These are phyloP conservation scores for Pipistrellus kuhlii DNA, from an alignment of 2,797 vertebrate species.

Conservation along the genomic window DNA sequence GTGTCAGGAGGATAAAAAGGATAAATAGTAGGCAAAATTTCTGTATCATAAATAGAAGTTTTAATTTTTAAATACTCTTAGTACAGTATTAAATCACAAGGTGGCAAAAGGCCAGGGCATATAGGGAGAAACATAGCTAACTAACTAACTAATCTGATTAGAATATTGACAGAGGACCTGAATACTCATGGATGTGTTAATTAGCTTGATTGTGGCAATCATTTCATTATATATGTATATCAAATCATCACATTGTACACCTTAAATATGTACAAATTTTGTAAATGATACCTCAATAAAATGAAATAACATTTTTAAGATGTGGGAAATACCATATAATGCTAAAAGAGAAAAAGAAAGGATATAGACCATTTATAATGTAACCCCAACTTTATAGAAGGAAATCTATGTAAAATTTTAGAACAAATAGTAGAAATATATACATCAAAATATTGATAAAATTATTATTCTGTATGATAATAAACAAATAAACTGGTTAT, in stretches of 20 bases:
- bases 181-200: neutral
- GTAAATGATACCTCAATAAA: neutral
- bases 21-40: neutral
- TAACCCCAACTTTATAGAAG: neutral
- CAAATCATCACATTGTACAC: neutral
- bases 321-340: neutral
- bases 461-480: neutral
- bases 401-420: neutral
- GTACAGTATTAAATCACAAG: neutral
- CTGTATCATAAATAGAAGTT: neutral
- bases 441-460: conserved; percentile 42
- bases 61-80: conserved; percentile 40
- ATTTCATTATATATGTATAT: neutral
- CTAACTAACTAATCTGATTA: neutral
- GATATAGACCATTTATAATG: neutral
- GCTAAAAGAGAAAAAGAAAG: neutral
- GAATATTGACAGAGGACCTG: neutral
- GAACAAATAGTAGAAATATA: neutral
- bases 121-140: neutral
- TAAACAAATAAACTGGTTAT: neutral
- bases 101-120: neutral
- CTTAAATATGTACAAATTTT: neutral
- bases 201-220: neutral
- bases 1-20: neutral
- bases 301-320: neutral